Base-by-base conservation (phyloP, 2,888 invertebrate genomes). In the Malthinus seriepunctatus region DNA sequence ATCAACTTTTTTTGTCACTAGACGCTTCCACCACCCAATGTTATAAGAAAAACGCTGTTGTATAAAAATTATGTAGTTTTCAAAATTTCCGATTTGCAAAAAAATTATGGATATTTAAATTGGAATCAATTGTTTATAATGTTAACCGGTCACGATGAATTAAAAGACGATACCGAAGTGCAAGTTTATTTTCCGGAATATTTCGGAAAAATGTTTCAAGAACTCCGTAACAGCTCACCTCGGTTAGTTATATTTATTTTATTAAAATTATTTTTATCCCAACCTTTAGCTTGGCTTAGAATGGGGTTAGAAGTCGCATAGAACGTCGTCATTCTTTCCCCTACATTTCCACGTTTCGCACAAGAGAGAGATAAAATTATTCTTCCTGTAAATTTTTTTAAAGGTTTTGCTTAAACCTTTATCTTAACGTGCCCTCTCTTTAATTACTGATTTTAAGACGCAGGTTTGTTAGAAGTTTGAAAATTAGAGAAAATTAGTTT, bases 61-160 rank as follows among this genome's bases (percentile, higher is more conserved):
- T 38, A 53, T 12, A 66, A 64, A 48, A 45, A 64, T 1, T 68
- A 58, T 10, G 35, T 11, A 1, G 11, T 59, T 54, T 11, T 51
- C 23, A 63, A 53, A 55, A 52, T 71, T 6, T 50, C 57, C 1
- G 65, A 69, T 14, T 52, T 72, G 35, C 57, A 69, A 56, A n/a
- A 34, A 2, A 51, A 66, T 8, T 68, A 62, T 53, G 57, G 64
- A 0, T 47, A 61, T 10, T 38, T 72, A 1, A 15, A 71, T 7
- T 72, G 72, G 72, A 58, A 60, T 15, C 47, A 45, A 23, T 50
- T 72, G n/a, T 69, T 72, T 34, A 42, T 59, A 51, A 63, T 52
- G 8, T 31, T 72, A 48, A 67, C 65, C 1, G 65, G 66, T 0
- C 23, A 23, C 23, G 23, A 23, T 37, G n/a, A n/a, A n/a, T 37